These are phyloP conservation scores for Tragelaphus scriptus DNA, from an alignment of 2,113 vertebrate species.

Conservation along the genomic window DNA sequence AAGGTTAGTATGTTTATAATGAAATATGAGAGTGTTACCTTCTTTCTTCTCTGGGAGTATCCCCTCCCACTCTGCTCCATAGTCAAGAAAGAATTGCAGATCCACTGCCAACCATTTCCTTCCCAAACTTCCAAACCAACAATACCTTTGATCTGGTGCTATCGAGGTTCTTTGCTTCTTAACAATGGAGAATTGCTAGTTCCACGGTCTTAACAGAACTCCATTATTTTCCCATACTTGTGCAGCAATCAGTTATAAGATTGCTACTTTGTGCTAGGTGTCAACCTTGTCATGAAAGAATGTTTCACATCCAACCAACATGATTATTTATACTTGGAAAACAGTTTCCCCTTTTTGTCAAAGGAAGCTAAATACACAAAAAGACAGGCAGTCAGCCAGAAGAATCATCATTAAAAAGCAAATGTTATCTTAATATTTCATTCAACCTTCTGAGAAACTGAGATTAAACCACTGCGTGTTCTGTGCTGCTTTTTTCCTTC, in stretches of 20 bases:
- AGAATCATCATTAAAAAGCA: not conserved
- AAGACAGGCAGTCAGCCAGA: not conserved
- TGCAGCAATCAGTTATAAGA: not conserved
- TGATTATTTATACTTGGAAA: not conserved
- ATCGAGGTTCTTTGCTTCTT: not conserved
- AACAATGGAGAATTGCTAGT: not conserved
- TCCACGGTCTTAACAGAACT: not conserved
- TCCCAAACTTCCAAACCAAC: not conserved
- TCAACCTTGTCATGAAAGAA: not conserved
- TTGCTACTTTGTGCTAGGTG: not conserved
- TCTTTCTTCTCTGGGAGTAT: not conserved
- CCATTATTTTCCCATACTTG: not conserved
- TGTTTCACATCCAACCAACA: not conserved
- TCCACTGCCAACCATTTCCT: not conserved
- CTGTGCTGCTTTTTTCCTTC: not conserved
- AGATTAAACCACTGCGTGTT: not conserved
- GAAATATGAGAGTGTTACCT: too few species aligned
- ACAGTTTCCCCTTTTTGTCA: not conserved
- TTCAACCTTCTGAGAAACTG: not conserved
- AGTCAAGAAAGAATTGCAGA: not conserved
- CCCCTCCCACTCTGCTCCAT: rapidly evolving
- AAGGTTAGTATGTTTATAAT: not conserved
- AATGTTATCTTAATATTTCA: not conserved
- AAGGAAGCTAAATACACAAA: not conserved
- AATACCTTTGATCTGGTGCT: not conserved